A percentile compares a stretch with the other conserved stretches of the same genome.
Conservation (phyloP, 2,113 vertebrate species). For the Empidonax traillii region DNA sequence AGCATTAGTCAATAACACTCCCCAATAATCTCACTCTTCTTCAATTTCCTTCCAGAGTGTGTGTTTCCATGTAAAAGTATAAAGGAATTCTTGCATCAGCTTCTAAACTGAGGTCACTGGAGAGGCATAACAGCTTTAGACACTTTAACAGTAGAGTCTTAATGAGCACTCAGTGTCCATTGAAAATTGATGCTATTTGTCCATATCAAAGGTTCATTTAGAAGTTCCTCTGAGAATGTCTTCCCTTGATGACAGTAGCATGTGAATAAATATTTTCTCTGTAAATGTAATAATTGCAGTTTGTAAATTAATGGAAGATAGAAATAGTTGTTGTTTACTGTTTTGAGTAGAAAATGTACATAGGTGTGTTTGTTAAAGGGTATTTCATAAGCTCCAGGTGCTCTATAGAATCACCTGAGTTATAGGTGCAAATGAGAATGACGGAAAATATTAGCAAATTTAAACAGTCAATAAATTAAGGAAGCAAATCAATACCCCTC, state of each 20-base stretch:
- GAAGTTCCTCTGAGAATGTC: not conserved
- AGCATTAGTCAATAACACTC: not conserved
- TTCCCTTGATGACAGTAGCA: not conserved
- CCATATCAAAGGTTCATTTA: not conserved
- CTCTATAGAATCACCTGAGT: not conserved
- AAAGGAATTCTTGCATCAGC: not conserved
- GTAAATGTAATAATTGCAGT: not conserved
- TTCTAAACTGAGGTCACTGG: not conserved
- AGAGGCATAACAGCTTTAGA: not conserved
- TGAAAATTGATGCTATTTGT: not conserved
- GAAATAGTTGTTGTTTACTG: not conserved
- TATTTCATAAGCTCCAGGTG: not conserved
- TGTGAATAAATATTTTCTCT: not conserved
- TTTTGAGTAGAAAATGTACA: not conserved
- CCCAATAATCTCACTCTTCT: not conserved
- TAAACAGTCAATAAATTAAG: not conserved
- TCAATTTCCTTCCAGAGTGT: not conserved
- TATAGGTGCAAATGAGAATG: not conserved
- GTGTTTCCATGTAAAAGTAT: not conserved
- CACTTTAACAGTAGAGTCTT: not conserved
- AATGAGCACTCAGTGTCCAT: not conserved
- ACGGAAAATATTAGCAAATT: not conserved
- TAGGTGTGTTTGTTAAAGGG: not conserved
- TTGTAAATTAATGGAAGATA: not conserved
- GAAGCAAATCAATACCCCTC: not conserved